Evolutionary conservation across 2,797 vertebrate species (phyloP).

Genomic region (Gorsachius magnificus): DNA sequence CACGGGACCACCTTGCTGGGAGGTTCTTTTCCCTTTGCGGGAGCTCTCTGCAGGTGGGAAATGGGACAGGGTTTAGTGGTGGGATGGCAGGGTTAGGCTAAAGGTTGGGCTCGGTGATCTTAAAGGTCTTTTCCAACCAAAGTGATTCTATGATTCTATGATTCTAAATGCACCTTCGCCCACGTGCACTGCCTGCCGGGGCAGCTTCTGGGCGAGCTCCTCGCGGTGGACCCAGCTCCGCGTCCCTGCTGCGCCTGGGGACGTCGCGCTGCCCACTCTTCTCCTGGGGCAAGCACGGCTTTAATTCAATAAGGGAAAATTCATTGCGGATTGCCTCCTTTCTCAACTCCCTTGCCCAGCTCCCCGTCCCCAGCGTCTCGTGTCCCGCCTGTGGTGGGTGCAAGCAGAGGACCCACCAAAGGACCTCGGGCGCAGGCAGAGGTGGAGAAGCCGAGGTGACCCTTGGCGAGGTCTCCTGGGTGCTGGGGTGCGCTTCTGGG

Average conservation of each 20-base stretch:
- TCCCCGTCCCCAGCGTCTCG: rapidly evolving
- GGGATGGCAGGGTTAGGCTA: too few species aligned
- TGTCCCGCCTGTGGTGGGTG: background rate
- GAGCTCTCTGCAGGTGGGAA: background rate
- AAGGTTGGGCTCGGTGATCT: too few species aligned
- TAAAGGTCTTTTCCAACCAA: too few species aligned
- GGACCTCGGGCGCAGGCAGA: too few species aligned
- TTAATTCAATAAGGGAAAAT: background rate
- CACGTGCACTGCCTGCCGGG: rapidly evolving
- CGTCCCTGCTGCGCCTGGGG: background rate
- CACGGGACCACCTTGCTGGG: rapidly evolving
- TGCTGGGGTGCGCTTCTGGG: background rate
- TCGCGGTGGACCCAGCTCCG: rapidly evolving
- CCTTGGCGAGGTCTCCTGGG: background rate
- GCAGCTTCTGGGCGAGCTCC: background rate
- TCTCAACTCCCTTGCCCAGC: too few species aligned
- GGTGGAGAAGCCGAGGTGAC: background rate
- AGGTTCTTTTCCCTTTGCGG: background rate
- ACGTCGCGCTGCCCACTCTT: rapidly evolving
- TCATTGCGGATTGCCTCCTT: background rate
- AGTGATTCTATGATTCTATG: too few species aligned
- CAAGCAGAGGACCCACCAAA: background rate
- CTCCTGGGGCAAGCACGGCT: background rate
- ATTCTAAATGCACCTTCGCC: rapidly evolving
- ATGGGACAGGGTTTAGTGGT: too few species aligned